Evolutionary conservation across 2,113 vertebrate species (phyloP).

Genomic region (Solea solea): DNA sequence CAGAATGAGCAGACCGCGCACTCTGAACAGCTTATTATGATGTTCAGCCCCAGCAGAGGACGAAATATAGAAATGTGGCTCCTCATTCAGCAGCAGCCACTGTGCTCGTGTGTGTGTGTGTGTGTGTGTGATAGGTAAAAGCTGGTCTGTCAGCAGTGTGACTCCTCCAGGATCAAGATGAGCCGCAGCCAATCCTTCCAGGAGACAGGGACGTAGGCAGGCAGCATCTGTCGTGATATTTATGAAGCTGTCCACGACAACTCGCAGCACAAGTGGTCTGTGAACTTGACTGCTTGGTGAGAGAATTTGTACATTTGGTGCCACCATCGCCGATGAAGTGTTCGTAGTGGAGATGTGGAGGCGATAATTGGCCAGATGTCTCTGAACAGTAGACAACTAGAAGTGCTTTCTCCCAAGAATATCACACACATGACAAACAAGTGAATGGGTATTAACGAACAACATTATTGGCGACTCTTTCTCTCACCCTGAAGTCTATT

Average conservation of each 20-base stretch:
- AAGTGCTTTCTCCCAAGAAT: too few species aligned
- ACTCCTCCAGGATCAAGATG: constrained; percentile 47
- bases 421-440: too few species aligned
- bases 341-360: constrained; percentile 17
- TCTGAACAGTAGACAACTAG: constrained; percentile 12
- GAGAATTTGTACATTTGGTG: constrained; percentile 61
- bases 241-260: constrained; percentile 45
- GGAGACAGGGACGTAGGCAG: constrained; percentile 65
- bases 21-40: constrained; percentile 15
- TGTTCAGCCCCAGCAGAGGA: constrained; percentile 1
- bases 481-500: constrained; percentile 99
- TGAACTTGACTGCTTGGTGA: constrained; percentile 47
- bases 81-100: constrained; percentile 12
- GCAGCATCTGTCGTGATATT: constrained; percentile 66
- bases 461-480: too few species aligned
- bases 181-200: constrained; percentile 54
- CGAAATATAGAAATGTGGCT: constrained; percentile 15
- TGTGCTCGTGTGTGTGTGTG: constrained; percentile 11
- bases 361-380: constrained; percentile 61
- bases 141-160: constrained; percentile 53
- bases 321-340: constrained; percentile 37
- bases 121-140: constrained; percentile 18
- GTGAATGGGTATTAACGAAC: too few species aligned
- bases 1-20: not conserved
- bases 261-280: constrained; percentile 67